Evolutionary conservation across 2,797 vertebrate species (phyloP).

Genomic region (Oophaga sylvatica): DNA sequence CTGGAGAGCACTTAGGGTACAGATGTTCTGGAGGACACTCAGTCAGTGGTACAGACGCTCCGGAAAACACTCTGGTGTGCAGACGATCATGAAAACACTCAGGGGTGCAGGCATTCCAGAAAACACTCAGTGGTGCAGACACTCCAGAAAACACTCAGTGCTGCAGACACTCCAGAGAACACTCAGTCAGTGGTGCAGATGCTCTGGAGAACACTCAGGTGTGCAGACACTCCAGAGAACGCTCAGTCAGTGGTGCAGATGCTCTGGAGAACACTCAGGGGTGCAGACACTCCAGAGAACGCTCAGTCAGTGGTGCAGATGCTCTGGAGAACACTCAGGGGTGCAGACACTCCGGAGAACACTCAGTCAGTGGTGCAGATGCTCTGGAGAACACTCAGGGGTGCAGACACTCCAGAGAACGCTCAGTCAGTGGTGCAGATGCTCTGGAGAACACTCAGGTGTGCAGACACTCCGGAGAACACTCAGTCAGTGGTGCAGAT

Average conservation of each 20-base stretch:
- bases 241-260: no score
- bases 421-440: background rate
- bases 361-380: background rate
- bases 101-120: background rate
- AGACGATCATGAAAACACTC: background rate
- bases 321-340: background rate
- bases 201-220: no score
- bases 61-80: background rate
- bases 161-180: background rate
- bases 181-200: no score
- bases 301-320: background rate
- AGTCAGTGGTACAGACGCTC: background rate
- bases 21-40: background rate
- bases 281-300: no score
- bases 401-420: background rate
- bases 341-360: background rate
- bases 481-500: no score
- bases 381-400: background rate
- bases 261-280: no score
- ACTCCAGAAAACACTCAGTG: background rate
- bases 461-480: no score
- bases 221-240: no score
- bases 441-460: background rate
- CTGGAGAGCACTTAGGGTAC: background rate
- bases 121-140: background rate